Evolutionary conservation across 2,797 vertebrate genomes (phyloP).

Genomic region (Scleropages formosus): DNA sequence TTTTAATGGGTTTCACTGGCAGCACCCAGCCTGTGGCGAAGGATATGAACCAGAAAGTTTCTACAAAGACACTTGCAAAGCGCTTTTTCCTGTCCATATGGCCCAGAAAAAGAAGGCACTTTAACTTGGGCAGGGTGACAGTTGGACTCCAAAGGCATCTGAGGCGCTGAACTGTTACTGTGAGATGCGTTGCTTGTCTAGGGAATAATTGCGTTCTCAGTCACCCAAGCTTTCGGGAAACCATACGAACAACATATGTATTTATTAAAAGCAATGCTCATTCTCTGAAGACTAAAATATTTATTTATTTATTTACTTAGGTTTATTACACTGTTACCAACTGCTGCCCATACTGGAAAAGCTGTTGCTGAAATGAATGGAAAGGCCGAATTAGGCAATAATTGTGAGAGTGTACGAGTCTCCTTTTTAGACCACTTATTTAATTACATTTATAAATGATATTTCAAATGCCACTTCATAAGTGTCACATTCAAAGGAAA

Average conservation of each 20-base stretch:
- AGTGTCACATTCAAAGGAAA: neutral
- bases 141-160: conserved; percentile 14
- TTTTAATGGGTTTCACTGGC: conserved; percentile 22
- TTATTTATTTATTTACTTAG: neutral
- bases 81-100: conserved; percentile 18
- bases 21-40: neutral
- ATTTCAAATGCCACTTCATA: neutral
- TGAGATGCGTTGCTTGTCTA: neutral
- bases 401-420: too few species aligned
- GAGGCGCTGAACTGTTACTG: neutral
- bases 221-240: neutral
- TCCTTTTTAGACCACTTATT: neutral
- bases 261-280: neutral
- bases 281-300: too few species aligned
- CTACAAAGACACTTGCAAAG: conserved; percentile 27
- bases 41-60: conserved; percentile 15
- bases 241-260: neutral
- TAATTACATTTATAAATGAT: neutral
- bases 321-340: neutral
- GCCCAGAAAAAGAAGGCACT: conserved; percentile 10
- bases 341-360: too few species aligned
- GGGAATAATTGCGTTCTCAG: neutral
- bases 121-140: neutral
- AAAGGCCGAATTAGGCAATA: too few species aligned
- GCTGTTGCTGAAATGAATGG: too few species aligned